Evolutionary conservation across 2,797 vertebrate genomes (phyloP).

Genomic region (Siniperca scherzeri): DNA sequence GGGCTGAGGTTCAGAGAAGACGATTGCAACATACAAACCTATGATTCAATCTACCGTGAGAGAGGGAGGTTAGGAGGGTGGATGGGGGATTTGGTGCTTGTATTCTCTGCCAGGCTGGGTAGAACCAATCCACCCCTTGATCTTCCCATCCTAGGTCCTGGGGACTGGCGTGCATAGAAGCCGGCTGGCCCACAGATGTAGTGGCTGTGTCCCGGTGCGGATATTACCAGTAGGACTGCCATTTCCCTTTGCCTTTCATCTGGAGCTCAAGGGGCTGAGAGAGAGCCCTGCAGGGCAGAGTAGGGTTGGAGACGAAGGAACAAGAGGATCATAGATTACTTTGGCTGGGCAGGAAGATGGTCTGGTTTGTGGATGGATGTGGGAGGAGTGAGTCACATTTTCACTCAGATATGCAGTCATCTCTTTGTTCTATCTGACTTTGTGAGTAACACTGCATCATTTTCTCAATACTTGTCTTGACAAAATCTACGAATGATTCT

Average conservation of each 20-base stretch:
- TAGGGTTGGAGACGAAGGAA: constrained; percentile 64
- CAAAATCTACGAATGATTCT: constrained; percentile 20
- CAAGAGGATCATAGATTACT: constrained; percentile 71
- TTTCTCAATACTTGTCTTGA: constrained; percentile 4
- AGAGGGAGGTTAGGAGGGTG: constrained; percentile 53
- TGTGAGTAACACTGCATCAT: constrained; percentile 15
- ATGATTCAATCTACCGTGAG: constrained; percentile 67
- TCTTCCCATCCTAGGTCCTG: constrained; percentile 55
- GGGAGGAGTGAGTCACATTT: constrained; percentile 56
- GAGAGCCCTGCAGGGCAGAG: constrained; percentile 65
- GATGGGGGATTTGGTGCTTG: constrained; percentile 61
- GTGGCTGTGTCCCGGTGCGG: constrained; percentile 72
- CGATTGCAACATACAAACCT: constrained; percentile 35
- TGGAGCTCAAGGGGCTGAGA: constrained; percentile 71
- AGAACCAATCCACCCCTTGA: constrained; percentile 50
- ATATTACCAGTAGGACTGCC: constrained; percentile 80
- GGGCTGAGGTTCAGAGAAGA: constrained; percentile 24
- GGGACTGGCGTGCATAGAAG: constrained; percentile 66
- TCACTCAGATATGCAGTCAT: constrained; percentile 52
- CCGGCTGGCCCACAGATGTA: constrained; percentile 82
- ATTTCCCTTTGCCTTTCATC: constrained; percentile 82
- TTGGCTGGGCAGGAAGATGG: constrained; percentile 59
- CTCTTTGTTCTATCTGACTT: constrained; percentile 41
- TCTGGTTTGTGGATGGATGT: constrained; percentile 65
- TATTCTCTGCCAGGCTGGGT: constrained; percentile 51